These are phyloP conservation scores for Acanthurus leucopareius DNA, from an alignment of 2,797 vertebrate genomes.

Conservation along the genomic window DNA sequence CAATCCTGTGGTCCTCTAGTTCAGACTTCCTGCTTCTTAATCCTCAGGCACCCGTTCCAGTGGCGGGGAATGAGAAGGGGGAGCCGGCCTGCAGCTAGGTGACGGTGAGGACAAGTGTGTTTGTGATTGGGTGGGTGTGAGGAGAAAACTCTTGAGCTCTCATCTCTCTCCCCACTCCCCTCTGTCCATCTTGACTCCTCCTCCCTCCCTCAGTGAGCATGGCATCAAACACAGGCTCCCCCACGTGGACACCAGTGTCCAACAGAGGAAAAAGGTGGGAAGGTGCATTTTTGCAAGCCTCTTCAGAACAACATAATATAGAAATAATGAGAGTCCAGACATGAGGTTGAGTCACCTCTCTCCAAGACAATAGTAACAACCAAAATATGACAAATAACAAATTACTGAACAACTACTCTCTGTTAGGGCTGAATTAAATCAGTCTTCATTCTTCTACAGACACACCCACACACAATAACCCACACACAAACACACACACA, in stretches of 20 bases:
- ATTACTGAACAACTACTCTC: slow-evolving; percentile 31
- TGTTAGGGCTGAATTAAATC: slow-evolving; percentile 13
- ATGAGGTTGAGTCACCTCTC: slow-evolving; percentile 10
- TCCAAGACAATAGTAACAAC: not conserved
- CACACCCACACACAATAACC: too few relatives aligned
- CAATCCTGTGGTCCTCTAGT: slow-evolving; percentile 58
- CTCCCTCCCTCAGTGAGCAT: slow-evolving; percentile 1
- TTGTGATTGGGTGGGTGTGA: slow-evolving; percentile 10
- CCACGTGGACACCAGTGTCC: slow-evolving; percentile 50
- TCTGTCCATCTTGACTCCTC: slow-evolving; percentile 64
- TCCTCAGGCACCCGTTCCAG: slow-evolving; percentile 56
- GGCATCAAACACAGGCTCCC: slow-evolving; percentile 62
- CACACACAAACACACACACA: too few relatives aligned
- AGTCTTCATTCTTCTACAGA: slow-evolving; percentile 9
- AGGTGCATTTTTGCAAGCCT: not conserved
- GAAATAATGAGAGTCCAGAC: not conserved
- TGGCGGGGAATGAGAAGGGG: slow-evolving; percentile 36
- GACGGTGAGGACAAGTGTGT: slow-evolving; percentile 48
- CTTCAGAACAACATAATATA: slow-evolving; percentile 1
- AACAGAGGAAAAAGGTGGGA: not conserved
- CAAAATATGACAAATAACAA: slow-evolving; percentile 5
- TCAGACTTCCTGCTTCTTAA: slow-evolving; percentile 54
- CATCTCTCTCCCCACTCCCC: slow-evolving; percentile 31
- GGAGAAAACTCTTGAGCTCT: slow-evolving; percentile 60
- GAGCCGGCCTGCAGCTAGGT: slow-evolving; percentile 61